A percentile compares a stretch with the other conserved stretches of the same genome.
phyloP scores from a whole-genome alignment of 2,888 invertebrate species.

The Malthinus seriepunctatus region DNA sequence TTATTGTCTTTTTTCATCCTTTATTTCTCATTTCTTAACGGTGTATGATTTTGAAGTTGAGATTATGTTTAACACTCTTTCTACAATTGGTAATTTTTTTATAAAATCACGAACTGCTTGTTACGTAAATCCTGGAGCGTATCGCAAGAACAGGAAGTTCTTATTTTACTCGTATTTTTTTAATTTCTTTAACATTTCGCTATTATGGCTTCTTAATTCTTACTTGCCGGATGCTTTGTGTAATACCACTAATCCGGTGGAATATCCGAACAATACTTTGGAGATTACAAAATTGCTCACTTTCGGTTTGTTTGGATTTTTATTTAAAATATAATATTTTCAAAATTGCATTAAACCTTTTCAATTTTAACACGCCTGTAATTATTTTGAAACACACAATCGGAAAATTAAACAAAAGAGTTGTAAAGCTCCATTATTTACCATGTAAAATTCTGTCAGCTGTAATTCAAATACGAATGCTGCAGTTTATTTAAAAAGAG shows the following conservation, averaged over 20 bases:
- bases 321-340: no score
- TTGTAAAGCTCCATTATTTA: slow-evolving; percentile 5
- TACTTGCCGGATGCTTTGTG: slow-evolving; percentile 8
- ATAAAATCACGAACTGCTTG: background rate
- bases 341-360: no score
- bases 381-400: no score
- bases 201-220: slow-evolving; percentile 7
- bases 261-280: slow-evolving; percentile 3
- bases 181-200: background rate
- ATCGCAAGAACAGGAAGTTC: slow-evolving; percentile 10
- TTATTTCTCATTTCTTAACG: background rate
- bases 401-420: no score
- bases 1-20: background rate
- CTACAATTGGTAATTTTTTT: slow-evolving; percentile 2
- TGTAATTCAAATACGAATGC: background rate
- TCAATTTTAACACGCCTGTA: no score
- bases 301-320: no score
- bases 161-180: slow-evolving; percentile 10
- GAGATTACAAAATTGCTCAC: no score
- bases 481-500: background rate
- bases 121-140: slow-evolving; percentile 2
- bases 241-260: slow-evolving; percentile 8
- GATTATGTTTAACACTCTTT: slow-evolving; percentile 1
- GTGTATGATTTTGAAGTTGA: background rate
- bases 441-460: slow-evolving; percentile 5